phyloP scores from a whole-genome alignment of 2,797 vertebrate genomes.

The Bradypodion ventrale region DNA sequence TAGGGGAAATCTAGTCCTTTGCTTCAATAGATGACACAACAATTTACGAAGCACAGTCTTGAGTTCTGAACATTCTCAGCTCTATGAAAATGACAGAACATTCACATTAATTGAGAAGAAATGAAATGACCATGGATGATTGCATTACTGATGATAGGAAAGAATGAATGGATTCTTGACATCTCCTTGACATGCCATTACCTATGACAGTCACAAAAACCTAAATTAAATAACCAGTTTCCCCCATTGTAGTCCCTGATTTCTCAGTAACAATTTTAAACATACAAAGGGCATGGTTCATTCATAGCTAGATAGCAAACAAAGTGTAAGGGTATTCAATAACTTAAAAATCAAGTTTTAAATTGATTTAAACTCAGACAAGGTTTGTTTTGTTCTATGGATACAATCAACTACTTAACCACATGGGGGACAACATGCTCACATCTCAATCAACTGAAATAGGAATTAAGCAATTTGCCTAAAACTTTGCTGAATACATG shows the following conservation, averaged over 20 bases:
- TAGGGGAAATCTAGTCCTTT: slow-evolving; percentile 2
- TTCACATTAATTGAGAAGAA: slow-evolving; percentile 2
- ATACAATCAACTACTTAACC: slow-evolving; percentile 40
- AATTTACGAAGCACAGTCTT: slow-evolving; percentile 11
- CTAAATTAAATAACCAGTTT: slow-evolving; percentile 25
- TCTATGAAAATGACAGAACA: background rate
- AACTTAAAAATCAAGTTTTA: background rate
- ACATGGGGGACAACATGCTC: slow-evolving; percentile 48
- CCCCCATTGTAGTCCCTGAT: background rate
- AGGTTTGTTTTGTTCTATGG: slow-evolving; percentile 34
- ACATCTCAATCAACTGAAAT: background rate
- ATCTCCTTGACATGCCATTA: background rate
- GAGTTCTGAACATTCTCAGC: background rate
- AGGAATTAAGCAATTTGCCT: slow-evolving; percentile 17
- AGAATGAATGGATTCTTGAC: slow-evolving; percentile 18
- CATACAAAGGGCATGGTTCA: slow-evolving; percentile 12
- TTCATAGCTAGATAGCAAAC: slow-evolving; percentile 34
- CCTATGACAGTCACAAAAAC: slow-evolving; percentile 19
- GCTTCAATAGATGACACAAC: background rate
- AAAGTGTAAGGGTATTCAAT: background rate
- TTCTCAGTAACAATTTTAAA: slow-evolving; percentile 22
- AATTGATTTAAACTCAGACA: slow-evolving; percentile 41
- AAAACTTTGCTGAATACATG: background rate
- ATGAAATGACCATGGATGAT: background rate
- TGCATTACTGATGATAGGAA: background rate